A percentile compares a stretch with the other conserved stretches of the same genome.
These are phyloP conservation scores for Thermophis baileyi DNA, from an alignment of 2,113 vertebrate species.

Conservation along the genomic window DNA sequence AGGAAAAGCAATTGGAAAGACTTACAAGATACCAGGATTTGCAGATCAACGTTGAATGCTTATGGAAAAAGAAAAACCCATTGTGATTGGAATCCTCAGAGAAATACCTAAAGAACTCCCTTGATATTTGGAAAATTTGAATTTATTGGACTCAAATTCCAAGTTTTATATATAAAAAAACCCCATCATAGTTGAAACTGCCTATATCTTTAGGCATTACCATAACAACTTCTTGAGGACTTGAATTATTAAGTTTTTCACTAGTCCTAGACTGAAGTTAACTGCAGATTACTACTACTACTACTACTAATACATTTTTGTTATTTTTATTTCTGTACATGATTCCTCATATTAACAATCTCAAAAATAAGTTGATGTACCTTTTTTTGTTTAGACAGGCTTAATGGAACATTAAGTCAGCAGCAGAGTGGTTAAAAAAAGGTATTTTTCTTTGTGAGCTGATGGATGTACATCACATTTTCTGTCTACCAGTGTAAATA, in stretches of 20 bases:
- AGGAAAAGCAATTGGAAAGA: not conserved
- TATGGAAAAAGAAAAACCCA: not conserved
- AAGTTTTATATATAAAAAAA: not conserved
- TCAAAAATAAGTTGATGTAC: not conserved
- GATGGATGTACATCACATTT: not conserved
- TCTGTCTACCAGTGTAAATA: not conserved
- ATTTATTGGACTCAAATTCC: not conserved
- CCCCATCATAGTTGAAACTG: not conserved
- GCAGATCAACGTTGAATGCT: not conserved
- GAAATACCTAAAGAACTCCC: not conserved
- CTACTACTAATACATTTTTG: not conserved
- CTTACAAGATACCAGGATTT: not conserved
- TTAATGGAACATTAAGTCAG: not conserved
- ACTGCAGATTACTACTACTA: not conserved
- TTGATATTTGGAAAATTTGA: not conserved
- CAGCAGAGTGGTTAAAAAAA: not conserved
- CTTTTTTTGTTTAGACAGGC: not conserved
- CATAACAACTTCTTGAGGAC: not conserved
- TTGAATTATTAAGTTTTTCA: not conserved
- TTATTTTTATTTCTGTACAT: not conserved
- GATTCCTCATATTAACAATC: not conserved
- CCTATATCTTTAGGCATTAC: not conserved
- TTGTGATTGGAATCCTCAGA: not conserved
- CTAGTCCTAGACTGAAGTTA: not conserved
- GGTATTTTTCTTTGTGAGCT: not conserved